Evolutionary conservation across 2,113 vertebrate genomes (phyloP).

Genomic region (Austrofundulus limnaeus): DNA sequence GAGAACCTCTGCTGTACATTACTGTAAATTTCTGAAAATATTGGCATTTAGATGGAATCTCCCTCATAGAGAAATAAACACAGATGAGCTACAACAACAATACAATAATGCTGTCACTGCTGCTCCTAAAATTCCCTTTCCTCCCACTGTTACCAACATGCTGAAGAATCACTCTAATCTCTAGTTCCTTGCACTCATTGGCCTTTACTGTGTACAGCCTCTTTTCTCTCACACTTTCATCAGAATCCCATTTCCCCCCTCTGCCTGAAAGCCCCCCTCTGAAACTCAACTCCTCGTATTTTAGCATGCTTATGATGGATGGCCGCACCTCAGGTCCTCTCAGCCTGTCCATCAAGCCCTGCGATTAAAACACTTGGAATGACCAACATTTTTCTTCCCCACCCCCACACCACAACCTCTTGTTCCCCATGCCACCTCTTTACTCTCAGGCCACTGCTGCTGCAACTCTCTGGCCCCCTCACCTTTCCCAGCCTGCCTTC

Average conservation of each 20-base stretch:
- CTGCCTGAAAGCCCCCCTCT: constrained; percentile 80
- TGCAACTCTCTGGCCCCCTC: constrained; percentile 66
- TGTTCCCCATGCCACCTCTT: constrained; percentile 62
- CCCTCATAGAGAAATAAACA: neutral
- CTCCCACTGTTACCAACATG: constrained; percentile 38
- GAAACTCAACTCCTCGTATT: constrained; percentile 84
- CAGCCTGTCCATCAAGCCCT: constrained; percentile 89
- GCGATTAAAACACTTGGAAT: constrained; percentile 88
- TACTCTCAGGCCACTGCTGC: constrained; percentile 62
- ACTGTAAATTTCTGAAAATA: constrained; percentile 4
- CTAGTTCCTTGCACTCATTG: constrained; percentile 82
- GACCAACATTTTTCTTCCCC: constrained; percentile 75
- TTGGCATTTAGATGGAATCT: constrained; percentile 7
- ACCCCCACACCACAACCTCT: constrained; percentile 32
- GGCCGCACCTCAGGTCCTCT: constrained; percentile 85
- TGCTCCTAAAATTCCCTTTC: constrained; percentile 55
- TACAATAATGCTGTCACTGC: too few species aligned
- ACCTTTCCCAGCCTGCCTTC: constrained; percentile 67
- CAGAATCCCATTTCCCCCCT: constrained; percentile 88
- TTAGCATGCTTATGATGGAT: constrained; percentile 89
- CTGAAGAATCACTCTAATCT: constrained; percentile 77
- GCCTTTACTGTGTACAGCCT: constrained; percentile 83
- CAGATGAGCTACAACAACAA: constrained; percentile 5
- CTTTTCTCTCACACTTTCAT: constrained; percentile 90
- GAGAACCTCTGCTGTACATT: too few species aligned